Evolutionary conservation across 2,888 invertebrate species (phyloP), one percentile per base, ranked within the genome.

Genomic region (Parochlus steinenii): DNA sequence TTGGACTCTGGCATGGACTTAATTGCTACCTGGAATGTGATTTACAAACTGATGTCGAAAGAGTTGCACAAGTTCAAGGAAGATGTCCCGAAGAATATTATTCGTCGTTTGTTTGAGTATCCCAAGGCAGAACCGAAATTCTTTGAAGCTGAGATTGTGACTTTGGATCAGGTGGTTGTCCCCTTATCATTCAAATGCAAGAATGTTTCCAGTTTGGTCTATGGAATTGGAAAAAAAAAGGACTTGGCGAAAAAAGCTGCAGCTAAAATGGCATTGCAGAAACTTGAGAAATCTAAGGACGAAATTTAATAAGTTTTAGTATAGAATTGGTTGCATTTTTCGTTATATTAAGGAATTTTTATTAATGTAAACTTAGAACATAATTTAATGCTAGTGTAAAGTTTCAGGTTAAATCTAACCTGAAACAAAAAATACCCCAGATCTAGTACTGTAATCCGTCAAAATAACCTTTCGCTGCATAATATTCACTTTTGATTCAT

Each of bases 71-170:
- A 69, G 39, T 98, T 93, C 58, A 74, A 80, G 19, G 59, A 56
- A 29, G 70, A 80, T 43, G 77, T 92, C 16, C 97, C 97, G 3
- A 80, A 81, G 46, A 87, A 92, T 48, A 81, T 90, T 0, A 75
- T 97, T n/a, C 67, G 92, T 31, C 70, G 81, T 44, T 56, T 98
- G 2, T 63, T 79, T 46, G 97, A 98, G 59, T 70, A 71, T 49
- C 74, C 76, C 43, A 79, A 81, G 41, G 78, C 79, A 2, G 70
- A 74, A 37, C 76, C 87, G 0, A 48, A 48, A 25, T 92, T 87
- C 39, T 52, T 56, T 14, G 34, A 48, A 6, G 43, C 57, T 2
- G 34, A 23, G 14, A 6, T 46, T 1, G 19, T 48, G 0, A 53
- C 56, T 4, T 45, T 50, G 3, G 51, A 52, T 1, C 59, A 57